Conservation (phyloP, 1,140 invertebrate genomes). For the Diachasmimorpha longicaudata region DNA sequence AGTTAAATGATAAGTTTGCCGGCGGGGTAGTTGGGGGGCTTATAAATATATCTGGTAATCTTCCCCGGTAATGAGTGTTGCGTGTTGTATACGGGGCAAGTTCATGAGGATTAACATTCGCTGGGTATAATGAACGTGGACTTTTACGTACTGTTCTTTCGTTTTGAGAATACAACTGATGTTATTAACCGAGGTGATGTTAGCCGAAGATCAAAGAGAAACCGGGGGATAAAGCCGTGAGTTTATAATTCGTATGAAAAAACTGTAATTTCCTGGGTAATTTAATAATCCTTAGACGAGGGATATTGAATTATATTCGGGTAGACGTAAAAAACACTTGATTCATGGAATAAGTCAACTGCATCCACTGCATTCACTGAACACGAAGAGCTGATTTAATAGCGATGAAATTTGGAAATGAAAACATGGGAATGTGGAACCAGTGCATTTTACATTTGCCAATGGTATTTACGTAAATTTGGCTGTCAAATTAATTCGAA, state of each 20-base stretch:
- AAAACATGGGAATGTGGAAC: not conserved
- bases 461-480: constrained; percentile 47
- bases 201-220: no score
- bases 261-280: no score
- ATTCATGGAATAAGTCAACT: no score
- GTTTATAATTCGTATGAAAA: no score
- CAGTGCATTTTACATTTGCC: not conserved
- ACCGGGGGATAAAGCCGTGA: no score
- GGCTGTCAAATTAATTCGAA: constrained; percentile 35
- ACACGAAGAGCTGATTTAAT: not conserved
- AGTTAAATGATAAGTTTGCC: not conserved
- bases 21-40: not conserved
- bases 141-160: not conserved
- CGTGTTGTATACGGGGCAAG: not conserved
- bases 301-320: no score
- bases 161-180: not conserved
- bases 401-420: not conserved
- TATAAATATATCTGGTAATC: not conserved
- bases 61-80: not conserved
- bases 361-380: not conserved
- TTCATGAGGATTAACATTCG: not conserved
- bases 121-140: not conserved
- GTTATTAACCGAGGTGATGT: no score
- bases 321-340: no score
- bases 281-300: no score